Evolutionary conservation across 2,113 vertebrate species (phyloP), one percentile per base, ranked within the genome.

Genomic region (Marmota flaviventris): DNA sequence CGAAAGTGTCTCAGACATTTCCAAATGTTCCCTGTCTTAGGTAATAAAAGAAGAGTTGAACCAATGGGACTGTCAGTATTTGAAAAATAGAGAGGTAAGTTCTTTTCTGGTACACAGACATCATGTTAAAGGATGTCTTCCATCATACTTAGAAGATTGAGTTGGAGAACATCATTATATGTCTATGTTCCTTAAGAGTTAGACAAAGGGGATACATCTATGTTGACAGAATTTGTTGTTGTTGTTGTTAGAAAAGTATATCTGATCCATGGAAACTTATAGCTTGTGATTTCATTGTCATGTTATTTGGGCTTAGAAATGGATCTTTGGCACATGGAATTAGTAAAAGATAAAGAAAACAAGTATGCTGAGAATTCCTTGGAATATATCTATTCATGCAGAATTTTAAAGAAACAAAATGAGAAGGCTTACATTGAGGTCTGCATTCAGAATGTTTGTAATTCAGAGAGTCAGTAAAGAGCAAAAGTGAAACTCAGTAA

Each of bases 401-500:
- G 16, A 93, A 70, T 92, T 86, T 93, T 87, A 76, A 65, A 94
- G 34, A 84, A 90, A 88, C 22, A 72, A 94, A 53, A 14, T 61
- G 39, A 96, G 75, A 93, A 83, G 17, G 39, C 58, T 96, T 92
- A 92, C 92, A 65, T 56, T 29, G 10, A 95, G n/a, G 32, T n/a
- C 37, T 89, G 22, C 17, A 17, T 86, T 94, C 63, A 79, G 53
- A 25, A 34, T 45, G 69, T 78, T 73, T 93, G 8, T 85, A 91
- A 89, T 93, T 95, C 84, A 89, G 48, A 84, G 70, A 93, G 32
- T 29, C 20, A 88, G 72, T 69, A 53, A 95, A 95, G 65, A 97
- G 94, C 24, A 92, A 92, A 94, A 95, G 5, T 72, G 65, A 95
- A 96, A 61, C 34, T 20, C 96, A 92, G 89, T 81, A 29, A 87